These are phyloP conservation scores for Pharmacophagus antenor DNA, from an alignment of 2,888 invertebrate species.

Conservation along the genomic window DNA sequence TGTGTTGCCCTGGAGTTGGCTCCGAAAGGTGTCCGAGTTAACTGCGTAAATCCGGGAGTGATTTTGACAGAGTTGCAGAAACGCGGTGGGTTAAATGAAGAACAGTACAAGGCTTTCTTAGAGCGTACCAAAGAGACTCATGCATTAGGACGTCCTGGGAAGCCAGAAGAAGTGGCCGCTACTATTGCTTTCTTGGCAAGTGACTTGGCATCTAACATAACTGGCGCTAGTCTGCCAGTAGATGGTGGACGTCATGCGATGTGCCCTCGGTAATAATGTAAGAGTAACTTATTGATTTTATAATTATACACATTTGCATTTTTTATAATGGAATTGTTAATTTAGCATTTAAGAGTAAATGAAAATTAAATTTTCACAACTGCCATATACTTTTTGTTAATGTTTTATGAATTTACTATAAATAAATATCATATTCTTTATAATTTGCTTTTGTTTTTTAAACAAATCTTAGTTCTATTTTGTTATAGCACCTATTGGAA, in stretches of 20 bases:
- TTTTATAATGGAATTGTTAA: conserved; percentile 18
- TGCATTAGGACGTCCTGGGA: conserved; percentile 93
- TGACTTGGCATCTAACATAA: conserved; percentile 92
- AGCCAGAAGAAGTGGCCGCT: conserved; percentile 91
- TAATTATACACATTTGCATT: conserved; percentile 15
- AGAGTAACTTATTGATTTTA: not conserved
- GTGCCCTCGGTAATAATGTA: conserved; percentile 89
- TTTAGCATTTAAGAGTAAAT: conserved; percentile 27
- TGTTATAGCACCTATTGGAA: no score
- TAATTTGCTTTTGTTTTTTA: not conserved
- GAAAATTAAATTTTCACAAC: conserved; percentile 9
- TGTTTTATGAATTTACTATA: conserved; percentile 8
- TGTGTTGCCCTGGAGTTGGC: conserved; percentile 94
- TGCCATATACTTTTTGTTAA: conserved; percentile 22
- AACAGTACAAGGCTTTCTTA: conserved; percentile 91
- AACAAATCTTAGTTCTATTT: not conserved
- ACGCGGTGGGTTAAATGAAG: conserved; percentile 90
- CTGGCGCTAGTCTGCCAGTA: conserved; percentile 92
- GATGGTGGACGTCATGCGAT: conserved; percentile 97
- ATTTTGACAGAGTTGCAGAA: conserved; percentile 93
- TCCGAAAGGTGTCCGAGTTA: conserved; percentile 90
- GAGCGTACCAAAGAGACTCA: conserved; percentile 93
- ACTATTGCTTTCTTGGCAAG: conserved; percentile 96
- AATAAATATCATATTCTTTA: conserved; percentile 16
- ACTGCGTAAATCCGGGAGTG: conserved; percentile 96